Conservation (phyloP, 2,113 vertebrate genomes). For the Centropus unirufus region DNA sequence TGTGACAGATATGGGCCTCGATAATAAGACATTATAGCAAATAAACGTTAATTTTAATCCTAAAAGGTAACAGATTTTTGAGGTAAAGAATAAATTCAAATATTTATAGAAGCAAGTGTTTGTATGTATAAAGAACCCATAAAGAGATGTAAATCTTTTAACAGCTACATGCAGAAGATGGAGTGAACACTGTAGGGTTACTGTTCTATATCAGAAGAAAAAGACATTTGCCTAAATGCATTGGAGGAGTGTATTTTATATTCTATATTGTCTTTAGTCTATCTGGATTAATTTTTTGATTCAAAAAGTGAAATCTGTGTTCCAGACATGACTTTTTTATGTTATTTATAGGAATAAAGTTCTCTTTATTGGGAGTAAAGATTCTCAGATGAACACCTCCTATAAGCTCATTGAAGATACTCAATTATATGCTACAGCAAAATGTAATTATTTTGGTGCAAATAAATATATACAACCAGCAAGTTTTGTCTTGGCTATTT, state of each 20-base stretch:
- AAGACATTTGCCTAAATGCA: neutral
- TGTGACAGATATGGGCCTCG: neutral
- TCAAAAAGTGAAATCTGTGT: neutral
- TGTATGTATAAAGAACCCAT: neutral
- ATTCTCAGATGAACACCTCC: too few species aligned
- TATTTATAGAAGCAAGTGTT: neutral
- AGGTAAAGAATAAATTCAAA: neutral
- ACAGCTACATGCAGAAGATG: neutral
- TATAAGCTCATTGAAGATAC: neutral
- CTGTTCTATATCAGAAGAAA: neutral
- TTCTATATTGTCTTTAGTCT: neutral
- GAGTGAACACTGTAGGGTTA: neutral
- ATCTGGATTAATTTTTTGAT: neutral
- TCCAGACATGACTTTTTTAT: neutral
- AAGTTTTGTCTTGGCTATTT: constrained; percentile 29
- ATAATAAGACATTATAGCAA: neutral
- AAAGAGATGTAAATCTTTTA: neutral
- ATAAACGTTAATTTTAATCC: neutral
- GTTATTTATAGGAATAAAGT: constrained; percentile 31
- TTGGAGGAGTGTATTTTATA: neutral
- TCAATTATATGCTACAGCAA: neutral
- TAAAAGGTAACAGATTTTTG: neutral
- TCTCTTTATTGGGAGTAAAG: neutral
- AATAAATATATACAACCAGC: neutral
- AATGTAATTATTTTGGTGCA: neutral